Evolutionary conservation across 2,113 vertebrate species (phyloP).

Genomic region (Ramphastos sulfuratus): DNA sequence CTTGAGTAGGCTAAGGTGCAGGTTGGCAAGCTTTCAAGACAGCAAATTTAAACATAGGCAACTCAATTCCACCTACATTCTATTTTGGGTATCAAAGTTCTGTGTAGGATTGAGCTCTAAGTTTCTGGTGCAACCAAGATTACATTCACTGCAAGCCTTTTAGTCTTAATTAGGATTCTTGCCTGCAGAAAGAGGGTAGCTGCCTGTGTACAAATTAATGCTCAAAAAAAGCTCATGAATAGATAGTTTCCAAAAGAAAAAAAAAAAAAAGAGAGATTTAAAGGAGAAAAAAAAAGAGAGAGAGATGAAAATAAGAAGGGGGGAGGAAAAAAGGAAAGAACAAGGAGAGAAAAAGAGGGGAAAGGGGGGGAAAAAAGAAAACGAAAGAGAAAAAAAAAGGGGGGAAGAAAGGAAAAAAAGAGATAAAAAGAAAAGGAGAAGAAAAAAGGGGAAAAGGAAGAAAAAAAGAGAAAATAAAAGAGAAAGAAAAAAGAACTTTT

Average conservation of each 20-base stretch:
- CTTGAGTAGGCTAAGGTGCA: background rate
- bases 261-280: no score
- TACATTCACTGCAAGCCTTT: background rate
- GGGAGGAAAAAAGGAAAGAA: no score
- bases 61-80: constrained; percentile 16
- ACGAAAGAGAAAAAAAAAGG: no score
- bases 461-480: no score
- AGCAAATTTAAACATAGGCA: constrained; percentile 27
- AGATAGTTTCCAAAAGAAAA: background rate
- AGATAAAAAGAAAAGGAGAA: no score
- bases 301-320: no score
- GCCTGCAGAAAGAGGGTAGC: background rate
- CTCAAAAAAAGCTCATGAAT: background rate
- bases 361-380: no score
- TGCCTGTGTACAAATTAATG: background rate
- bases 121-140: background rate
- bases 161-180: background rate
- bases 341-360: no score
- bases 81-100: background rate
- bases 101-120: background rate
- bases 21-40: background rate
- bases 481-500: background rate
- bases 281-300: no score
- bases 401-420: no score
- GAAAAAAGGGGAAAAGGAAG: no score